Percentiles rank a stretch among this genome's conserved stretches.
These are phyloP conservation scores for Drosophila nigritarsus DNA, from an alignment of 2,888 invertebrate species.

Conservation along the genomic window DNA sequence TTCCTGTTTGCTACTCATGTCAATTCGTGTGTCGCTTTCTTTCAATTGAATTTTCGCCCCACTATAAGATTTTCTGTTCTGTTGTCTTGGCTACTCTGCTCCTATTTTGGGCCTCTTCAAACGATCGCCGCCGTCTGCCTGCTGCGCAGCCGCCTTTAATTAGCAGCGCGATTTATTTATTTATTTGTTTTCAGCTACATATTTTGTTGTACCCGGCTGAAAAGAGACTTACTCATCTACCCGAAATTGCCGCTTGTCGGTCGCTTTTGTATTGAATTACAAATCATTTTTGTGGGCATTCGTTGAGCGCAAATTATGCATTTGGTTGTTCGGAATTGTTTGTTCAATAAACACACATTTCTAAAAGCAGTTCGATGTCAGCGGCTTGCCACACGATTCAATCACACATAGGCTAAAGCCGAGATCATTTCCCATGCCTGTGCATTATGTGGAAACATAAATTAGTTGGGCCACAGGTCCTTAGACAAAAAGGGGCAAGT, in stretches of 20 bases:
- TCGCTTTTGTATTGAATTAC: constrained; percentile 67
- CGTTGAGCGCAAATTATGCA: constrained; percentile 42
- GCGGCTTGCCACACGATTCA: constrained; percentile 3
- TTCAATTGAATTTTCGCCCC: constrained; percentile 70
- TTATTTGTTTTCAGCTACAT: constrained; percentile 56
- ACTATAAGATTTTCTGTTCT: constrained; percentile 29
- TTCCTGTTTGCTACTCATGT: constrained; percentile 67
- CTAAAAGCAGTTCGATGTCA: constrained; percentile 59
- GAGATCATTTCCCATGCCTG: constrained; percentile 31
- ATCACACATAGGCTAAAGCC: not conserved
- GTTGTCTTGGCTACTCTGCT: constrained; percentile 45
- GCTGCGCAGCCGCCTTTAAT: constrained; percentile 66
- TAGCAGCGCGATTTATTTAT: constrained; percentile 78
- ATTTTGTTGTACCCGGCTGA: constrained; percentile 21
- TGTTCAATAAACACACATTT: constrained; percentile 54
- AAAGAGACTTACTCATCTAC: constrained; percentile 60
- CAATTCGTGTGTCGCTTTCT: constrained; percentile 73
- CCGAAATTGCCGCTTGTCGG: constrained; percentile 31
- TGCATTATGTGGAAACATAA: constrained; percentile 42
- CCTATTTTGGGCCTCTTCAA: constrained; percentile 66
- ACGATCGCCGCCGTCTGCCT: constrained; percentile 41
- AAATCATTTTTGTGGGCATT: constrained; percentile 40
- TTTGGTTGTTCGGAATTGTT: constrained; percentile 41
- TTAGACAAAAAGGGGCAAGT: constrained; percentile 45
- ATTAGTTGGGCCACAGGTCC: constrained; percentile 55